Base-by-base conservation (phyloP, 2,113 vertebrate species). In the Lasiurus cinereus region DNA sequence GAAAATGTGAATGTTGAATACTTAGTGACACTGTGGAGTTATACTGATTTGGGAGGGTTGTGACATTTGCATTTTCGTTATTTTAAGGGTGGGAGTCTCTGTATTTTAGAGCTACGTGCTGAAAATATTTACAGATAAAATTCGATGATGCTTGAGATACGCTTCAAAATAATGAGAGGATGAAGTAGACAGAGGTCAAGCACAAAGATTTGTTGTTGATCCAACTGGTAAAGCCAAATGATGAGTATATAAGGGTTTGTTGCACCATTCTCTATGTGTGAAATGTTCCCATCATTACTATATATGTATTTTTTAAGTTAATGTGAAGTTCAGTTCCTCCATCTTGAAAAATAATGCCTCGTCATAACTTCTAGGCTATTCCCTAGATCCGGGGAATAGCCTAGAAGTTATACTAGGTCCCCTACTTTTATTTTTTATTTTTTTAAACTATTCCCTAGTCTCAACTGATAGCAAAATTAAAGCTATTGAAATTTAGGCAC, bases 301-400 rank as follows among this genome's bases (percentile, higher is more conserved):
- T 29, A 62, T 24, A n/a, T 4, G 9, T 3, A 21, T 22, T 69
- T 69, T 76, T 64, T 14, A 86, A 93, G 27, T 89, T 76, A 70
- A 36, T 4, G 5, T 93, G 54, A 91, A 13, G 52, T 52, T 83
- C 43, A n/a, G 2, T 31, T 52, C 62, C 50, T 91, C 46, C n/a
- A 72, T 59, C 24, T 33, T 93, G 50, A 93, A 93, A 94, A 59
- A 88, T 94, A 93, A 90, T 48, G 76, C 50, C n/a, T 39, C 39
- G 3, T 39, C 3, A 39, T 39, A 39, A 39, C 39, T 39, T 39
- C 39, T 39, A 39, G 39, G 39, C 39, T 39, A 39, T 39, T 39
- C 39, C 39, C 3, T 39, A 39, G 39, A 39, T 39, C 39, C 39
- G 39, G 39, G 39, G 39, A 39, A 39, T 39, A 39, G 39, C 39